These are phyloP conservation scores for Decapterus maruadsi DNA, from an alignment of 2,797 vertebrate genomes.

Conservation along the genomic window DNA sequence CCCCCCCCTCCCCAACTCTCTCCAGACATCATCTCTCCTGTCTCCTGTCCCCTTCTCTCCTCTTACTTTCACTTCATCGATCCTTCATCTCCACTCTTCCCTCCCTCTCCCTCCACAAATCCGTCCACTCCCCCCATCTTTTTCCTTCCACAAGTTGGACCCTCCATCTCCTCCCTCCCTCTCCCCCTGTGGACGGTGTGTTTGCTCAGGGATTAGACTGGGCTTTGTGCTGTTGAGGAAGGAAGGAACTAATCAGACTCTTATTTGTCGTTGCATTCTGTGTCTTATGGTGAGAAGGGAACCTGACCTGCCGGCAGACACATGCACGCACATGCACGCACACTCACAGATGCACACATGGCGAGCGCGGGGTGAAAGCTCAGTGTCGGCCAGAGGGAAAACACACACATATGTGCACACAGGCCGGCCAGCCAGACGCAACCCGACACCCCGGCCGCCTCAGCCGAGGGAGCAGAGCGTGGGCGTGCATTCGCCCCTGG, in stretches of 20 bases:
- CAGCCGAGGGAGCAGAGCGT: constrained; percentile 31
- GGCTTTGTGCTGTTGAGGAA: constrained; percentile 70
- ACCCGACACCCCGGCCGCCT: constrained; percentile 55
- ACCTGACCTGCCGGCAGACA: constrained; percentile 37
- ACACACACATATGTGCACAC: constrained; percentile 25
- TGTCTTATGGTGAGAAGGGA: constrained; percentile 63
- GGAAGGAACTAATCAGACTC: constrained; percentile 82
- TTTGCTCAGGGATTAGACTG: constrained; percentile 74
- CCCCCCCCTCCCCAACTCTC: not conserved
- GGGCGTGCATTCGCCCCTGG: constrained; percentile 44
- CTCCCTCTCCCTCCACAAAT: constrained; percentile 44
- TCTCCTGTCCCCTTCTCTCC: constrained; percentile 4
- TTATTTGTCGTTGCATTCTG: constrained; percentile 77
- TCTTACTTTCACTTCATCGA: constrained; percentile 41
- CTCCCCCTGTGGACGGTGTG: constrained; percentile 24
- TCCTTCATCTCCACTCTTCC: constrained; percentile 35
- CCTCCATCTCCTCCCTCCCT: constrained; percentile 11
- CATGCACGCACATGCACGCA: not conserved
- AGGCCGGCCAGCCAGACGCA: constrained; percentile 64
- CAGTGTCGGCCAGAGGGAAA: constrained; percentile 41
- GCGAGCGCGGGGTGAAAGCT: constrained; percentile 55
- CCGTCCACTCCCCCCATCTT: constrained; percentile 25
- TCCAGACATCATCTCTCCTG: constrained; percentile 28
- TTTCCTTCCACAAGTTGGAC: constrained; percentile 56
- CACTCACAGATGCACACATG: constrained; percentile 36